These are phyloP conservation scores for Euwallacea fornicatus DNA, from an alignment of 1,140 invertebrate species.

Conservation along the genomic window DNA sequence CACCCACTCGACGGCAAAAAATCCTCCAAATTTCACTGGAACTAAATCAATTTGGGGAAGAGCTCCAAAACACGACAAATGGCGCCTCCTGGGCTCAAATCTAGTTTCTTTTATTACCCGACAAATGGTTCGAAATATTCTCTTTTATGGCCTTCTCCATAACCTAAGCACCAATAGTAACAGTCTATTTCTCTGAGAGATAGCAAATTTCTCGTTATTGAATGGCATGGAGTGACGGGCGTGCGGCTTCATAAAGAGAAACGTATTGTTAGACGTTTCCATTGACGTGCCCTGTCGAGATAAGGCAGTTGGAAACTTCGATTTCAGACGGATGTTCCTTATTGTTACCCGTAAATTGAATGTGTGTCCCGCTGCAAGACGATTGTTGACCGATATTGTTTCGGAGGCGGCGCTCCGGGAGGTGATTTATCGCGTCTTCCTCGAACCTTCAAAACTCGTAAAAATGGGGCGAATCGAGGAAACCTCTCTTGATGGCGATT, in stretches of 20 bases:
- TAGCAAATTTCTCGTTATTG: slow-evolving; percentile 11
- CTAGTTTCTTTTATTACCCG: too few species aligned
- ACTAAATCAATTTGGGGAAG: too few species aligned
- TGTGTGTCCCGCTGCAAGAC: slow-evolving; percentile 1
- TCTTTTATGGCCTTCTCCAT: too few species aligned
- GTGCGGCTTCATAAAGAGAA: slow-evolving; percentile 11
- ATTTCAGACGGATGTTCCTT: slow-evolving; percentile 14
- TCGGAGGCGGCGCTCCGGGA: background rate
- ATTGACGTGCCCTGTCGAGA: slow-evolving; percentile 10
- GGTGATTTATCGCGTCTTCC: background rate
- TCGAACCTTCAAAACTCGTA: background rate
- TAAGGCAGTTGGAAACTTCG: slow-evolving; percentile 12
- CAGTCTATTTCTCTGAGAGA: background rate
- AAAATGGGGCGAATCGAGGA: background rate
- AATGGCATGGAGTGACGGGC: slow-evolving; percentile 8
- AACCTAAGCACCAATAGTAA: too few species aligned
- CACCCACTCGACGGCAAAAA: too few species aligned
- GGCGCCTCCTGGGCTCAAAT: too few species aligned
- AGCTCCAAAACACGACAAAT: too few species aligned
- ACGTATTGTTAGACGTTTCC: slow-evolving; percentile 9
- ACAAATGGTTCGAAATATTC: too few species aligned
- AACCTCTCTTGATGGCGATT: too few species aligned
- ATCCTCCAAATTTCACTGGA: too few species aligned
- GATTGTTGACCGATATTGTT: slow-evolving; percentile 13
- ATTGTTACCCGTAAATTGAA: slow-evolving; percentile 14